These are phyloP conservation scores for Pygoscelis adeliae DNA, from an alignment of 2,113 vertebrate species.

Conservation along the genomic window DNA sequence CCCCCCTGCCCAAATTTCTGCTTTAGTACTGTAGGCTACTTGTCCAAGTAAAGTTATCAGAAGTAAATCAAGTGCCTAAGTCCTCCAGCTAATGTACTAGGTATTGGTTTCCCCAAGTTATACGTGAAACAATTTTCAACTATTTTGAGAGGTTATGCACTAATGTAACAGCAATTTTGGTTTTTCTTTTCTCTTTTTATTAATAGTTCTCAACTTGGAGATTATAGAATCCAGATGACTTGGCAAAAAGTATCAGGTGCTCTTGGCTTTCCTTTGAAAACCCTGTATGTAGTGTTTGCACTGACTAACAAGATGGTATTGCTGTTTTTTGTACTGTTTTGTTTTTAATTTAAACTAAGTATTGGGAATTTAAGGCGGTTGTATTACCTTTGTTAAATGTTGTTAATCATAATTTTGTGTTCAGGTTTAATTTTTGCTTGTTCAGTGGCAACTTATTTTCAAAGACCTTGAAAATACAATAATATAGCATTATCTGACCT, in stretches of 20 bases:
- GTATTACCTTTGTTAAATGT: slow-evolving; percentile 76
- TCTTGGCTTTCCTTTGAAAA: slow-evolving; percentile 80
- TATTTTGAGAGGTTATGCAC: slow-evolving; percentile 74
- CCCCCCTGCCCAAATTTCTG: slow-evolving; percentile 44
- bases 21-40: slow-evolving; percentile 74
- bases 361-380: slow-evolving; percentile 66
- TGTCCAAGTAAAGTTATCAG: slow-evolving; percentile 69
- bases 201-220: slow-evolving; percentile 74
- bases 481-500: slow-evolving; percentile 75
- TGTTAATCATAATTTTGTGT: slow-evolving; percentile 75
- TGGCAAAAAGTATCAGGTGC: slow-evolving; percentile 81
- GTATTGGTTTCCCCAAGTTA: slow-evolving; percentile 74
- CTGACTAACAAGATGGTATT: slow-evolving; percentile 82
- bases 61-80: slow-evolving; percentile 81
- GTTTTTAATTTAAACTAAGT: slow-evolving; percentile 78
- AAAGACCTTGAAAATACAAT: slow-evolving; percentile 73
- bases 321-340: slow-evolving; percentile 69
- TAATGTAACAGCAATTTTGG: slow-evolving; percentile 53
- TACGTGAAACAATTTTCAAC: slow-evolving; percentile 58
- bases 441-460: slow-evolving; percentile 74
- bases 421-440: slow-evolving; percentile 76
- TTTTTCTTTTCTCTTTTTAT: background rate
- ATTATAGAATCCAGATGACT: slow-evolving; percentile 76
- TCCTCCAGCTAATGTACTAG: slow-evolving; percentile 77
- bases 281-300: slow-evolving; percentile 82